Evolutionary conservation across 2,113 vertebrate species (phyloP).

Genomic region (Clarias macrocephalus): DNA sequence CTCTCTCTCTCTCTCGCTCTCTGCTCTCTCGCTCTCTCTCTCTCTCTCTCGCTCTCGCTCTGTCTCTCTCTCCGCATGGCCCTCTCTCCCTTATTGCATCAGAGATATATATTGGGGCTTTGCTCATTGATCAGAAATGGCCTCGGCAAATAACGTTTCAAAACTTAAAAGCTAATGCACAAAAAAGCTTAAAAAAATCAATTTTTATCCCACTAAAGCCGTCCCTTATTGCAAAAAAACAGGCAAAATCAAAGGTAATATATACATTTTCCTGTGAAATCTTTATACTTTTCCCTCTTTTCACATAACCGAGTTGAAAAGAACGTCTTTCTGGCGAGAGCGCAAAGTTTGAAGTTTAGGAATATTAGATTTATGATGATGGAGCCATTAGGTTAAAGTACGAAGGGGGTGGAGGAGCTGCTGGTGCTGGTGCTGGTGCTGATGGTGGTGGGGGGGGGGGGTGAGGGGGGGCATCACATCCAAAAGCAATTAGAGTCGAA

Average conservation of each 20-base stretch:
- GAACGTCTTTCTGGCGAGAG: slow-evolving; percentile 69
- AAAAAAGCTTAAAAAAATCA: slow-evolving; percentile 79
- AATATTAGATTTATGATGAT: slow-evolving; percentile 56
- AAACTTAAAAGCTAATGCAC: slow-evolving; percentile 81
- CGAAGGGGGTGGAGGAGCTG: slow-evolving; percentile 63
- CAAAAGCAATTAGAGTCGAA: slow-evolving; percentile 76
- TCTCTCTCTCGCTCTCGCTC: too few species aligned
- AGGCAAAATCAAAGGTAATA: slow-evolving; percentile 80
- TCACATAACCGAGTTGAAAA: slow-evolving; percentile 72
- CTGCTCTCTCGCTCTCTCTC: not conserved
- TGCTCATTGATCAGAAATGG: slow-evolving; percentile 78
- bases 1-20: not conserved
- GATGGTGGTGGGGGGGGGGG: not conserved
- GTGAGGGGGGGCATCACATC: slow-evolving; percentile 62
- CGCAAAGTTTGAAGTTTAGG: slow-evolving; percentile 69
- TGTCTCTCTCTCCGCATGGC: not conserved
- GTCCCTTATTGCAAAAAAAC: slow-evolving; percentile 73
- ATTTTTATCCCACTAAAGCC: slow-evolving; percentile 79
- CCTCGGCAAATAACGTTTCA: slow-evolving; percentile 78
- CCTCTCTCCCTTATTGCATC: slow-evolving; percentile 66
- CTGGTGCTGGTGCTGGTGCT: not conserved
- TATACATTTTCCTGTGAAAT: slow-evolving; percentile 78
- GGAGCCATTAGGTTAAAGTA: slow-evolving; percentile 70
- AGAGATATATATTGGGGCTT: slow-evolving; percentile 76
- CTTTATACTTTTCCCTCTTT: slow-evolving; percentile 68